These are phyloP conservation scores for Upupa epops DNA, from an alignment of 2,113 vertebrate genomes.

Conservation along the genomic window DNA sequence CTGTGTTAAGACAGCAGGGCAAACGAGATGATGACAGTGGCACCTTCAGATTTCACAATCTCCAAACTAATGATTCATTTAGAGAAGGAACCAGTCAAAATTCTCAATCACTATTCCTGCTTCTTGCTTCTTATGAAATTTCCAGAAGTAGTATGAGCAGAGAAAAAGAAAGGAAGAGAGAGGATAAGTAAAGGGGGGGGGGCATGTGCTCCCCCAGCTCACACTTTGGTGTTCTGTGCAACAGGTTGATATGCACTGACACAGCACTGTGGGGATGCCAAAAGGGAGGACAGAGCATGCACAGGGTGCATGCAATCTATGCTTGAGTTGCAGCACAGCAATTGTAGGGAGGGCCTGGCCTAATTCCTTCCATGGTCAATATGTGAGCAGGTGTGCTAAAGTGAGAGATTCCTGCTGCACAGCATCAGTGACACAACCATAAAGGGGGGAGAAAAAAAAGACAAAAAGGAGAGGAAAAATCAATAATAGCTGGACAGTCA, in stretches of 20 bases:
- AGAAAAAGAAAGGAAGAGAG: not conserved
- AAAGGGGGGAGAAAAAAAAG: not conserved
- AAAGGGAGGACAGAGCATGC: not conserved
- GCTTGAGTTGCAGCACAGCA: not conserved
- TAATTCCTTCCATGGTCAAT: slow-evolving; percentile 16
- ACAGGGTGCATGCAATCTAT: not conserved
- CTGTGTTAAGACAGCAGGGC: not conserved
- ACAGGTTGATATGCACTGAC: not conserved
- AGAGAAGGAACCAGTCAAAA: not conserved
- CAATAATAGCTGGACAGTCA: slow-evolving; percentile 69
- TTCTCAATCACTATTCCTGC: not conserved
- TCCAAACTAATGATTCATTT: not conserved
- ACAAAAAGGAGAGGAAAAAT: slow-evolving; percentile 42
- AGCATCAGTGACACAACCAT: slow-evolving; percentile 41
- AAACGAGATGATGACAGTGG: not conserved
- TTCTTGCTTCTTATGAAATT: not conserved
- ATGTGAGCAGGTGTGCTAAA: slow-evolving; percentile 52
- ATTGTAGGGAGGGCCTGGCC: not conserved
- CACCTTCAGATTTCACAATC: not conserved
- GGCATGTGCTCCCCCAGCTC: not conserved
- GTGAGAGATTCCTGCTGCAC: slow-evolving; percentile 13
- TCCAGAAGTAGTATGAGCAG: not conserved
- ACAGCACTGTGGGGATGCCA: not conserved
- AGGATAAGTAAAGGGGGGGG: not conserved
- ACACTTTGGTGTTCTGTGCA: not conserved